Base-by-base conservation (phyloP, 64 coral and sea anemone genomes). In the Cladopsammia gracilis region DNA sequence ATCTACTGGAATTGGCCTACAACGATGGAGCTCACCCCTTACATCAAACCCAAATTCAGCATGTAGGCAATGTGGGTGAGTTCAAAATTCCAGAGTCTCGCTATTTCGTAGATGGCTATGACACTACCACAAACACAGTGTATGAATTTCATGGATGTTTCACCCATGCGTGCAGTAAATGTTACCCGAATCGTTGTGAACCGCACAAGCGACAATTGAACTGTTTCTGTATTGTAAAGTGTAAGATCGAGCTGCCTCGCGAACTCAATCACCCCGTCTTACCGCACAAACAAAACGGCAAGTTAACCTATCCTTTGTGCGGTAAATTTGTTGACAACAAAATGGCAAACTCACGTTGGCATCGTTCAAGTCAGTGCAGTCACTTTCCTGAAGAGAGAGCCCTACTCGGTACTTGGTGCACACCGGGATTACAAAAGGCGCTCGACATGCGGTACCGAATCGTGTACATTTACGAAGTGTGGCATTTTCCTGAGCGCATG, bases 101-200 rank as follows among this genome's bases (percentile, higher is more conserved):
- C n/a, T n/a, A n/a, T n/a, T n/a, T n/a, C n/a, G n/a, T n/a, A n/a
- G n/a, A n/a, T n/a, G n/a, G n/a, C n/a, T n/a, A n/a, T n/a, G n/a
- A n/a, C n/a, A n/a, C n/a, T n/a, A n/a, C n/a, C 4, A 77, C 87
- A 0, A 23, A 64, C 10, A 58, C 87, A 26, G 58, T 77, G 24
- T 89, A 89, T 57, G 87, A 89, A 23, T 89, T 89, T 9, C 71
- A 89, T 0, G 53, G 72, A 0, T 89, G 71, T 60, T 89, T 42
- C 16, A 77, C 24, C 71, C 87, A 89, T 25, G 54, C 65, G 10
- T 87, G 84, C 15, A 46, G n/a, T 0, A 25, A 1, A 0, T 87
- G 66, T 24, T 34, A 87, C 7, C 71, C 71, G 54, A 46, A 77
- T 7, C 25, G 71, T 1, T 54, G 75, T 10, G 4, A 0, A 4